Conservation (phyloP, 1,140 invertebrate genomes). For the Pachypsylla venusta region DNA sequence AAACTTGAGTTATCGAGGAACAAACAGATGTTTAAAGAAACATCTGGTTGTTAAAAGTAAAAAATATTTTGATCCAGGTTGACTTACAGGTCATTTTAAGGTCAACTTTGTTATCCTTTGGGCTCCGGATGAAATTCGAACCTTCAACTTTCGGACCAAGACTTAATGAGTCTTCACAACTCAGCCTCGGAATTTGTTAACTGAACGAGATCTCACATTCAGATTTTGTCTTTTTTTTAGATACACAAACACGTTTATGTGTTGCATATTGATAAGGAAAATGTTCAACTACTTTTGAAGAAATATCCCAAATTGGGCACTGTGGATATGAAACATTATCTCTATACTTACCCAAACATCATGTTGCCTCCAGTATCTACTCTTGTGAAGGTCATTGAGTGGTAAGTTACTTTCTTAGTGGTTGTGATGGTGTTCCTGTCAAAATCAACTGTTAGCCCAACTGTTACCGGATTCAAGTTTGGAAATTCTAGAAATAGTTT, state of each 20-base stretch:
- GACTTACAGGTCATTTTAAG: not conserved
- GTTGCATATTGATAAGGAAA: not conserved
- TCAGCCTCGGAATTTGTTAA: not conserved
- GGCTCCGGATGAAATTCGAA: not conserved
- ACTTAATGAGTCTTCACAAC: not conserved
- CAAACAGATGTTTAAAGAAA: too few relatives aligned
- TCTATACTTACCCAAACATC: not conserved
- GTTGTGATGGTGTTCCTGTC: not conserved
- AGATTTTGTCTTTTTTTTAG: not conserved
- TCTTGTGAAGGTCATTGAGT: not conserved
- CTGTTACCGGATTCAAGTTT: too few relatives aligned
- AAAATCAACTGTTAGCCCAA: too few relatives aligned
- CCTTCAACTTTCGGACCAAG: not conserved
- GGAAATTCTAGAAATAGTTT: not conserved
- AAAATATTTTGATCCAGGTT: not conserved
- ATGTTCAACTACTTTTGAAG: not conserved
- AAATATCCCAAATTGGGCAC: not conserved
- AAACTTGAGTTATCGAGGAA: too few relatives aligned
- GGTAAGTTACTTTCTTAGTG: not conserved
- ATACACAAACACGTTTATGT: not conserved
- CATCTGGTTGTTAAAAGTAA: not conserved
- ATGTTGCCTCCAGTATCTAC: not conserved
- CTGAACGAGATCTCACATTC: not conserved
- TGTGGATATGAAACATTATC: not conserved
- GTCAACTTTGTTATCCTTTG: not conserved